A percentile compares a stretch with the other conserved stretches of the same genome.
Evolutionary conservation across 2,888 invertebrate genomes (phyloP).

Genomic region (Eurytoma adleriae): DNA sequence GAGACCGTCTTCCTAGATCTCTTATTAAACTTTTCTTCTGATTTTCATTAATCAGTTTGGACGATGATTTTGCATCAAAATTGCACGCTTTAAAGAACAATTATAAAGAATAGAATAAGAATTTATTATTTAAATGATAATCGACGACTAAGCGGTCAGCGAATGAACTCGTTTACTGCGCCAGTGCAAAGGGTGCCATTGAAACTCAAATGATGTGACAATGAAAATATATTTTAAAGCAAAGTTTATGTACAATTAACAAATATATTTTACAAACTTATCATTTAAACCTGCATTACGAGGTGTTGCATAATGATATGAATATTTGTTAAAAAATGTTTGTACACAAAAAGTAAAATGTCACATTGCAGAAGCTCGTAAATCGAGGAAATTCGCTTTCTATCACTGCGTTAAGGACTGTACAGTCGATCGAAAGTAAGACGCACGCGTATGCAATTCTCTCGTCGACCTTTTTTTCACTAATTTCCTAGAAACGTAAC

Average conservation of each 20-base stretch:
- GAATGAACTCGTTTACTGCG: conserved; percentile 38
- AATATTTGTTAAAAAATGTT: conserved; percentile 22
- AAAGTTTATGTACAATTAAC: conserved; percentile 12
- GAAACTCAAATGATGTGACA: conserved; percentile 21
- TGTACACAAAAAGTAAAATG: conserved; percentile 22
- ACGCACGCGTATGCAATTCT: conserved; percentile 30
- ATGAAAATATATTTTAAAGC: conserved; percentile 1
- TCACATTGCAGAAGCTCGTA: conserved; percentile 24
- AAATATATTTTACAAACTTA: conserved; percentile 9
- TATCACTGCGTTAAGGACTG: conserved; percentile 30
- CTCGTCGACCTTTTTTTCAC: conserved; percentile 25
- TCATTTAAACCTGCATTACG: conserved; percentile 10
- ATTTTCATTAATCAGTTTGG: conserved; percentile 28
- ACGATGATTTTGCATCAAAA: conserved; percentile 52
- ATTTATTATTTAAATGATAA: conserved; percentile 24
- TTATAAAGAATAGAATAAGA: conserved; percentile 38
- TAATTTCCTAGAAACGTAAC: conserved; percentile 36
- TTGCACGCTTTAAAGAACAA: conserved; percentile 51
- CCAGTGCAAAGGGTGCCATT: conserved; percentile 3
- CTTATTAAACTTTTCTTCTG: conserved; percentile 18
- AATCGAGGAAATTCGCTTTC: conserved; percentile 37
- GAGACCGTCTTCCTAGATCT: conserved; percentile 28
- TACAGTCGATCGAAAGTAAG: conserved; percentile 31
- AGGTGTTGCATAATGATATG: conserved; percentile 18
- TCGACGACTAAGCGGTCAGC: conserved; percentile 19